These are phyloP conservation scores for Stenopsyche tienmushanensis DNA, from an alignment of 1,140 invertebrate genomes.

Conservation along the genomic window DNA sequence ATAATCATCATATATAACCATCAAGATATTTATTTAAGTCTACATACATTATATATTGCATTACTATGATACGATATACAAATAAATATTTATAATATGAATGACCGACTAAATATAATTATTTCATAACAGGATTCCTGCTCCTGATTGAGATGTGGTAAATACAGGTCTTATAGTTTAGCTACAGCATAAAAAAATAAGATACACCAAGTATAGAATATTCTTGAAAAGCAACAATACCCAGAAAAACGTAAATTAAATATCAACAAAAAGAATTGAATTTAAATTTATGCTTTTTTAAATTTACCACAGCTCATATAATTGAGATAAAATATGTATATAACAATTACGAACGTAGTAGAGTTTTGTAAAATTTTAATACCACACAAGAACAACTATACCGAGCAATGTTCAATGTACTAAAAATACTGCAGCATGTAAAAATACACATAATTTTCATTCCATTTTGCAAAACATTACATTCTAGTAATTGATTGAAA, in stretches of 20 bases:
- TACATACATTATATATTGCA: conserved; percentile 20
- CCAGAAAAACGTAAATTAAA: no score
- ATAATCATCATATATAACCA: conserved; percentile 17
- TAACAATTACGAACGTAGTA: conserved; percentile 7
- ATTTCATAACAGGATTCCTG: conserved; percentile 21
- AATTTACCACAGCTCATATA: conserved; percentile 26
- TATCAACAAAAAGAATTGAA: no score
- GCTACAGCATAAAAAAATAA: no score
- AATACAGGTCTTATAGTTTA: not conserved
- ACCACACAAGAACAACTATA: no score
- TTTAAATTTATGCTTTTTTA: not conserved
- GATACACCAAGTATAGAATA: no score
- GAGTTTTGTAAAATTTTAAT: no score
- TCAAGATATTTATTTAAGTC: conserved; percentile 6
- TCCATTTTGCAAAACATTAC: no score
- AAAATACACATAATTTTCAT: no score
- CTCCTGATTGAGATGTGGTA: conserved; percentile 27
- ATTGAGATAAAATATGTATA: conserved; percentile 20
- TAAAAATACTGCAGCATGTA: no score
- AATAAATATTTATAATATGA: conserved; percentile 9
- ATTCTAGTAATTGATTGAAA: no score
- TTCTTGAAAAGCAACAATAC: no score
- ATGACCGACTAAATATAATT: conserved; percentile 16
- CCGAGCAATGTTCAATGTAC: no score
- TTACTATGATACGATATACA: conserved; percentile 16